These are phyloP conservation scores for Galerucella pusilla DNA, from an alignment of 2,888 invertebrate genomes.

Conservation along the genomic window DNA sequence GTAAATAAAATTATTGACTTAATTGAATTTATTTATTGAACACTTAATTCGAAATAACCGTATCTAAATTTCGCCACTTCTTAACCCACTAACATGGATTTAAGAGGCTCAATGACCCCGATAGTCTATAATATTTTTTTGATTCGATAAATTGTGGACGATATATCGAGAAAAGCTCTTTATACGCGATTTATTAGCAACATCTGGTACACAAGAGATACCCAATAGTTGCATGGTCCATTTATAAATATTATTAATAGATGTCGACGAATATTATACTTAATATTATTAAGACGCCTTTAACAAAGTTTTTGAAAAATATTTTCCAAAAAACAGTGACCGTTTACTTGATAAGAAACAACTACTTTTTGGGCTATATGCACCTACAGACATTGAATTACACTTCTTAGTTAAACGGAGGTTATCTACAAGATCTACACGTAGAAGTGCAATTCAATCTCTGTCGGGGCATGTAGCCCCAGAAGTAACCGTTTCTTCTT, in stretches of 20 bases:
- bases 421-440: too few species aligned
- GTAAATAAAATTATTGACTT: background rate
- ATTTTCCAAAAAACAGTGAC: too few species aligned
- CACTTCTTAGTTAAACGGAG: too few species aligned
- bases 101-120: slow-evolving; percentile 8
- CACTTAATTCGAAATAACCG: background rate
- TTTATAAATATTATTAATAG: background rate
- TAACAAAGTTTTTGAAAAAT: too few species aligned
- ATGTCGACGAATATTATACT: too few species aligned
- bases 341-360: too few species aligned
- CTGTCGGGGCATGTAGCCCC: too few species aligned
- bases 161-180: background rate
- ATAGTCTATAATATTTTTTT: background rate
- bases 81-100: slow-evolving; percentile 12
- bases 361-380: too few species aligned
- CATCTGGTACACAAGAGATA: slow-evolving; percentile 8
- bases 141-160: background rate
- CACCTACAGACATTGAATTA: too few species aligned
- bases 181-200: background rate
- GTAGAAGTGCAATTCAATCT: too few species aligned
- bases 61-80: background rate
- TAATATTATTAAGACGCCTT: too few species aligned
- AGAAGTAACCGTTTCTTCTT: too few species aligned
- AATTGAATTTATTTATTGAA: background rate
- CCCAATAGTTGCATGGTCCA: background rate